Percentiles rank a stretch among this genome's conserved stretches.
Conservation (phyloP, 2,113 vertebrate species). For the Centropus unirufus region DNA sequence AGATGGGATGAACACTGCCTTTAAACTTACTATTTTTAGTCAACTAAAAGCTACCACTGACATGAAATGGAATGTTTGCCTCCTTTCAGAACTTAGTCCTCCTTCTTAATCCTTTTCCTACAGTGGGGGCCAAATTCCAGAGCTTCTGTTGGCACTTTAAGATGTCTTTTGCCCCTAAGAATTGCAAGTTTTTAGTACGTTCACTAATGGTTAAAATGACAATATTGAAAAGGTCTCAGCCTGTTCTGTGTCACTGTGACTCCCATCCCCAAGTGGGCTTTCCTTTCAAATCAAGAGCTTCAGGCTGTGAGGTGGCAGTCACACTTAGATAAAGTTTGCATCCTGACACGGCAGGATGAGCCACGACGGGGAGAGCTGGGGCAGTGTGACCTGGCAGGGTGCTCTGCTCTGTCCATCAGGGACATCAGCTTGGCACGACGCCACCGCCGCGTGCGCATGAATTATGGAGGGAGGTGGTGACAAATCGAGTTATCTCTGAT, state of each 20-base stretch:
- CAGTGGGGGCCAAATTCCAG: background rate
- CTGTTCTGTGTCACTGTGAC: background rate
- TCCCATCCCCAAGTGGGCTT: background rate
- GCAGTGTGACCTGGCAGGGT: background rate
- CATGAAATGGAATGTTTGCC: background rate
- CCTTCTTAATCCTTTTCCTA: background rate
- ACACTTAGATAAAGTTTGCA: background rate
- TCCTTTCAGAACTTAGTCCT: background rate
- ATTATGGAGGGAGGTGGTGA: background rate
- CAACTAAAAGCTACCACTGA: background rate
- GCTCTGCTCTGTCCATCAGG: rapidly evolving
- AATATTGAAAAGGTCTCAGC: background rate
- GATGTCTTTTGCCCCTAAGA: background rate
- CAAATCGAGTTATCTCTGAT: background rate
- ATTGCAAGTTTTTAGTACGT: background rate
- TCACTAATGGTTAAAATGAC: background rate
- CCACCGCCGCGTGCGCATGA: rapidly evolving
- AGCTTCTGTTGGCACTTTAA: background rate
- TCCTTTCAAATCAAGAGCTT: background rate
- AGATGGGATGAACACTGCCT: background rate
- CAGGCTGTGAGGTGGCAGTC: background rate
- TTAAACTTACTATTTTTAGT: slow-evolving; percentile 41
- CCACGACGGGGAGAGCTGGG: background rate
- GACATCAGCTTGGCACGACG: rapidly evolving
- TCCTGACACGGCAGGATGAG: rapidly evolving